Evolutionary conservation across 2,888 invertebrate genomes (phyloP), one percentile per base, ranked within the genome.

Genomic region (Eupeodes luniger): DNA sequence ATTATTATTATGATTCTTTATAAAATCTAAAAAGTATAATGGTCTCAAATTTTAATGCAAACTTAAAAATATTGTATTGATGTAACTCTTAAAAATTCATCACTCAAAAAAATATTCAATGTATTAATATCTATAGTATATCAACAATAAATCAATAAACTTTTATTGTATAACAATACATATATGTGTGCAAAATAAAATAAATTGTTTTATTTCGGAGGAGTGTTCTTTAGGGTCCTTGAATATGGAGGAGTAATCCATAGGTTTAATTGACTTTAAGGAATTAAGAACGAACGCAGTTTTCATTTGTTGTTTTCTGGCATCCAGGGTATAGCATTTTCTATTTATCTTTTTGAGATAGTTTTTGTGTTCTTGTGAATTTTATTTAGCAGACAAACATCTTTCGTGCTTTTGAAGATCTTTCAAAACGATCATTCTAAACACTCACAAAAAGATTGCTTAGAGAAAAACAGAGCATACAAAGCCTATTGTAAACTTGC

Each of bases 21-120:
- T 19, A 53, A 80, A 80, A 53, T 40, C 11, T 59, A 36, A 59
- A 67, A 83, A 80, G 66, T 82, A 62, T 27, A 76, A 87, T 87
- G 84, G 87, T 87, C 87, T 87, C 87, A 84, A 87, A 55, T 76
- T 55, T 51, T 59, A 81, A 74, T n/a, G 49, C 49, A 83, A 59
- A 70, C 27, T 64, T 66, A 49, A 47, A 40, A 64, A 19, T 44
- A 40, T 40, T 87, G 83, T 80, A 83, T 77, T 67, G 80, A 80
- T 47, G 64, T 87, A 77, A 51, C 72, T 67, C 72, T 55, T 70
- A 55, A 70, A 57, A 55, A 53, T 11, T 75, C 75, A 64, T 72
- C 72, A 59, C 72, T 72, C 57, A 62, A 62, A 57, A 19, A 62
- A 79, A 70, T 53, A 79, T 83, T 79, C 57, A 70, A 79, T 86